These are phyloP conservation scores for Sinosuthora webbiana DNA, from an alignment of 2,113 vertebrate species.

Conservation along the genomic window DNA sequence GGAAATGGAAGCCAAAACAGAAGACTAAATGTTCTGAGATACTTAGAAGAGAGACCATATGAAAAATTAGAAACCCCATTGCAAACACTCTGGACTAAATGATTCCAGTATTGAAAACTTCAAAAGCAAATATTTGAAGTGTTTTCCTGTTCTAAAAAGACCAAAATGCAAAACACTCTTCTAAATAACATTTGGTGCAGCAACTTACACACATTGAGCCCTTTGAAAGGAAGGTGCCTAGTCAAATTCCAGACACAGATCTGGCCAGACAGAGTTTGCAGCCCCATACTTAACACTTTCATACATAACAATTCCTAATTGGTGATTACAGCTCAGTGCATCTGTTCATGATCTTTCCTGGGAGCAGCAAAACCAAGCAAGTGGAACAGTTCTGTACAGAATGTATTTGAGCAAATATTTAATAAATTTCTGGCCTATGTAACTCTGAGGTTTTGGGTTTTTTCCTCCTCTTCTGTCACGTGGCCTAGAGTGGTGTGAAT, in stretches of 20 bases:
- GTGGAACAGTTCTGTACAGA: slow-evolving; percentile 50
- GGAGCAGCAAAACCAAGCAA: slow-evolving; percentile 34
- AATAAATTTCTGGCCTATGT: slow-evolving; percentile 79
- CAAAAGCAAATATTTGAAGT: slow-evolving; percentile 66
- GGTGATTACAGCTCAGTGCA: slow-evolving; percentile 36
- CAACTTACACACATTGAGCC: slow-evolving; percentile 5
- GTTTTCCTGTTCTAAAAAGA: slow-evolving; percentile 67
- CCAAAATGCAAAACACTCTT: slow-evolving; percentile 60
- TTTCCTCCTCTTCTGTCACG: slow-evolving; percentile 20
- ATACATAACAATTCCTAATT: slow-evolving; percentile 32
- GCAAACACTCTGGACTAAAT: slow-evolving; percentile 62
- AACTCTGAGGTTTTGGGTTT: slow-evolving; percentile 29
- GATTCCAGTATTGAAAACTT: slow-evolving; percentile 75
- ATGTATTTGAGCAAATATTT: slow-evolving; percentile 68
- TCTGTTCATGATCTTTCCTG: slow-evolving; percentile 35
- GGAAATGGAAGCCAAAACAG: slow-evolving; percentile 96
- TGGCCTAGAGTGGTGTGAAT: slow-evolving; percentile 10
- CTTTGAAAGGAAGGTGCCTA: slow-evolving; percentile 38
- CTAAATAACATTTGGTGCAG: slow-evolving; percentile 34
- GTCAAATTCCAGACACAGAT: slow-evolving; percentile 36
- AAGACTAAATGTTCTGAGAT: slow-evolving; percentile 79
- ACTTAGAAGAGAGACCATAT: not conserved
- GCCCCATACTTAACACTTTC: slow-evolving; percentile 30
- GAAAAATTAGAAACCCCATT: slow-evolving; percentile 34
- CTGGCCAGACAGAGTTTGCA: slow-evolving; percentile 8